phyloP scores from a whole-genome alignment of 2,113 vertebrate genomes.

The Pachypanchax playfairii region DNA sequence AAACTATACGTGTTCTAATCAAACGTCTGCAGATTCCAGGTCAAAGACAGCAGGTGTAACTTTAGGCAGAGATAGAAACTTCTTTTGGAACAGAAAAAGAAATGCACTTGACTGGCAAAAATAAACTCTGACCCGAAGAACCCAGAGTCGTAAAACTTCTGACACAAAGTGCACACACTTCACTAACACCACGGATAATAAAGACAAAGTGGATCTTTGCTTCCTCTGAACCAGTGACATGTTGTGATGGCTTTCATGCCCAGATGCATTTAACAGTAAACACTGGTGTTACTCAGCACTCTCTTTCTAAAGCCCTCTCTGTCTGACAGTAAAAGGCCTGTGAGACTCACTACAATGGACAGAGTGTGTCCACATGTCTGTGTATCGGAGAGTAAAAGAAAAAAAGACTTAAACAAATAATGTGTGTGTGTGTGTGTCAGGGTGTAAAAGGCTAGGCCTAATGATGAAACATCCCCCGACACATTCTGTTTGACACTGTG shows the following conservation, averaged over 20 bases:
- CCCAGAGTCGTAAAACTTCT: background rate
- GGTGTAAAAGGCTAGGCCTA: slow-evolving; percentile 39
- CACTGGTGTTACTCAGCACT: slow-evolving; percentile 69
- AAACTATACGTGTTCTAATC: slow-evolving; percentile 4
- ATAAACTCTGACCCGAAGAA: background rate
- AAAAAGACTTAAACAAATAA: slow-evolving; percentile 39
- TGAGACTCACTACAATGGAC: slow-evolving; percentile 56
- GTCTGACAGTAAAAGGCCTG: slow-evolving; percentile 61
- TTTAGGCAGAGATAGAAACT: slow-evolving; percentile 5
- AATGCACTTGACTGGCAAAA: background rate
- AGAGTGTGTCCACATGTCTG: slow-evolving; percentile 44
- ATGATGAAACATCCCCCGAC: slow-evolving; percentile 63
- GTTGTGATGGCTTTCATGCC: slow-evolving; percentile 45
- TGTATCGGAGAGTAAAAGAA: slow-evolving; percentile 34
- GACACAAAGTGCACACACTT: background rate
- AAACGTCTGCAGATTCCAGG: slow-evolving; percentile 4
- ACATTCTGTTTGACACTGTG: slow-evolving; percentile 32
- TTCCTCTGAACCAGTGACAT: slow-evolving; percentile 46
- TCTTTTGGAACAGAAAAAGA: background rate
- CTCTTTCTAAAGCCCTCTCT: slow-evolving; percentile 53
- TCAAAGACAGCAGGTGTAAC: background rate
- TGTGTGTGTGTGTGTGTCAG: slow-evolving; percentile 27
- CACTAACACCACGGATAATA: background rate
- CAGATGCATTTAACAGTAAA: slow-evolving; percentile 63
- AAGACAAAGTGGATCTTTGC: slow-evolving; percentile 9